Percentiles rank a stretch among this genome's conserved stretches.
These are phyloP conservation scores for Sylvia borin DNA, from an alignment of 2,797 vertebrate genomes.

Conservation along the genomic window DNA sequence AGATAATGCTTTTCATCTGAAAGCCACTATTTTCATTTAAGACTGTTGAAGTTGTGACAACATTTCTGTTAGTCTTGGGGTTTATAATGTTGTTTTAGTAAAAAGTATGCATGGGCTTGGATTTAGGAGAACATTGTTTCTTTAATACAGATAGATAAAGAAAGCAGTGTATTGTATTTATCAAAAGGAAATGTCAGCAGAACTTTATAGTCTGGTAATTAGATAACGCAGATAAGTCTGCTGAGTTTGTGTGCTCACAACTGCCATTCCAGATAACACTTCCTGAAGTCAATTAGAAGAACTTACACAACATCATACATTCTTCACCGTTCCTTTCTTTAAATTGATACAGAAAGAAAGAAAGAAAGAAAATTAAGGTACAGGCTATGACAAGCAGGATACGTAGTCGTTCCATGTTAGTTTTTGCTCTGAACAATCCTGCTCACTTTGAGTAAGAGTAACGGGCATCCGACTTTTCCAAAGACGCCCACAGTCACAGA, in stretches of 20 bases:
- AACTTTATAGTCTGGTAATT: slow-evolving; percentile 71
- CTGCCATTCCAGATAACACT: slow-evolving; percentile 65
- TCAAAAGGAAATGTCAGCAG: slow-evolving; percentile 70
- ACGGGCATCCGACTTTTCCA: neutral
- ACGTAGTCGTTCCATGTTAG: rapidly evolving
- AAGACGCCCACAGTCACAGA: neutral
- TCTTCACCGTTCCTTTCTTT: slow-evolving; percentile 25
- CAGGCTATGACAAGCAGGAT: neutral
- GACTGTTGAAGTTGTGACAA: slow-evolving; percentile 13
- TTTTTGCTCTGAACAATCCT: neutral
- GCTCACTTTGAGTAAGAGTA: rapidly evolving
- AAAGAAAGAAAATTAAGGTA: neutral
- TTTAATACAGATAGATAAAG: slow-evolving; percentile 61
- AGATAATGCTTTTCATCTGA: slow-evolving; percentile 23
- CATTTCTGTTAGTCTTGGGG: slow-evolving; percentile 42
- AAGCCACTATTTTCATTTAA: slow-evolving; percentile 1
- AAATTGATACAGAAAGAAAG: neutral
- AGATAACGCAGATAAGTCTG: slow-evolving; percentile 66
- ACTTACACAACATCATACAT: slow-evolving; percentile 14
- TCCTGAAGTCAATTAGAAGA: slow-evolving; percentile 66
- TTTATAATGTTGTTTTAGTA: slow-evolving; percentile 46
- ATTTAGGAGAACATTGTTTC: slow-evolving; percentile 53
- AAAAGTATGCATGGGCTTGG: slow-evolving; percentile 12
- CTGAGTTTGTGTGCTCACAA: slow-evolving; percentile 62
- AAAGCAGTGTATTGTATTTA: slow-evolving; percentile 63